A percentile compares a stretch with the other conserved stretches of the same genome.
Evolutionary conservation across 1,140 invertebrate species (phyloP).

Genomic region (Anastrepha ludens): DNA sequence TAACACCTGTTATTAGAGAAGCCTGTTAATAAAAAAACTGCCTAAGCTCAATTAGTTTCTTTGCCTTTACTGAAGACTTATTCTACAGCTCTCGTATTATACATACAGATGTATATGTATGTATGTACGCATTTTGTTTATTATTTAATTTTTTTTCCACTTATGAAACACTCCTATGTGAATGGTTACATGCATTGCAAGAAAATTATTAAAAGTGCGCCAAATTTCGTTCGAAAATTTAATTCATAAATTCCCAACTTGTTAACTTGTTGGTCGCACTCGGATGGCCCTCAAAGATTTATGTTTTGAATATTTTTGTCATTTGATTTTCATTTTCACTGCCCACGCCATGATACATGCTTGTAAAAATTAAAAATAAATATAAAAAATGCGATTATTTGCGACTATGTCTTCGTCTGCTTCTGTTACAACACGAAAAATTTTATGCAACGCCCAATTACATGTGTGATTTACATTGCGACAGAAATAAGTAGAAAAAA

Average conservation of each 20-base stretch:
- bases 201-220: neutral
- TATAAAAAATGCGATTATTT: neutral
- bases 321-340: neutral
- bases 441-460: conserved; percentile 37
- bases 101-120: too few species aligned
- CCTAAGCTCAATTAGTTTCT: too few species aligned
- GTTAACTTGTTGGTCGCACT: conserved; percentile 37
- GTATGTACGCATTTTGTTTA: too few species aligned
- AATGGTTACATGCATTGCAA: neutral
- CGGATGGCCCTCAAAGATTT: conserved; percentile 11
- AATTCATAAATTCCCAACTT: conserved; percentile 39
- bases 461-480: conserved; percentile 24
- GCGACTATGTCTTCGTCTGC: neutral
- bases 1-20: too few species aligned
- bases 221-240: neutral
- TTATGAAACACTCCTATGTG: too few species aligned
- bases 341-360: neutral
- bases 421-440: neutral
- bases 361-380: neutral
- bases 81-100: too few species aligned
- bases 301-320: neutral
- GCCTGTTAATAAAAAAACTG: too few species aligned
- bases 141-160: too few species aligned
- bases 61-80: too few species aligned
- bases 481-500: neutral